A percentile compares a stretch with the other conserved stretches of the same genome.
phyloP scores from a whole-genome alignment of 2,888 invertebrate species.

The Melieria picta region DNA sequence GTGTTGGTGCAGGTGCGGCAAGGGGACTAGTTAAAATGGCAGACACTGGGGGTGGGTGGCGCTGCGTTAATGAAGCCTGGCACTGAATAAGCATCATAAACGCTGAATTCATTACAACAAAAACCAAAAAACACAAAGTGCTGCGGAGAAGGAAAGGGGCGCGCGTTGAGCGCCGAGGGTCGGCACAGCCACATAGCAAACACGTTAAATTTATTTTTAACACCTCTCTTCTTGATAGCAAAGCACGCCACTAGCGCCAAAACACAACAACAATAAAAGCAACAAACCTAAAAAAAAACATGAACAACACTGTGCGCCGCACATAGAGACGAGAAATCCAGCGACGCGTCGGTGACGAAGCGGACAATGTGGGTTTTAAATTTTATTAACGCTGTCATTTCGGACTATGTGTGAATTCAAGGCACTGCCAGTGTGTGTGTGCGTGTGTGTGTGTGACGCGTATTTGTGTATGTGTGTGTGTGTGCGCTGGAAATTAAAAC shows the following conservation, averaged over 20 bases:
- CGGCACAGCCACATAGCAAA: constrained; percentile 8
- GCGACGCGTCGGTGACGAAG: too few species aligned
- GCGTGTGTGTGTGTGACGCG: neutral
- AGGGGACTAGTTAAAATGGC: too few species aligned
- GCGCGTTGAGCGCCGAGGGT: constrained; percentile 1
- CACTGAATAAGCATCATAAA: constrained; percentile 59
- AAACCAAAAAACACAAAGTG: too few species aligned
- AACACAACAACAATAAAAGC: too few species aligned
- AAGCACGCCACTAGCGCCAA: too few species aligned
- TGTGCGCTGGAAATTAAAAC: constrained; percentile 56
- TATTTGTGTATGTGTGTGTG: constrained; percentile 4
- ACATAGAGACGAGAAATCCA: too few species aligned
- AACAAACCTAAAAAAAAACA: too few species aligned
- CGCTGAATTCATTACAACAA: constrained; percentile 57
- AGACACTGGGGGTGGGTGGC: neutral
- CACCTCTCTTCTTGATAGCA: constrained; percentile 44
- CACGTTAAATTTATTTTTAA: constrained; percentile 48
- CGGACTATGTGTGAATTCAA: neutral
- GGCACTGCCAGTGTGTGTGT: neutral
- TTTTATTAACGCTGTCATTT: neutral
- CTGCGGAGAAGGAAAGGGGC: too few species aligned
- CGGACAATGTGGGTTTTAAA: neutral
- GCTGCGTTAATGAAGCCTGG: constrained; percentile 52
- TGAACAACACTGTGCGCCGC: too few species aligned
- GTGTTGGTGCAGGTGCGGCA: constrained; percentile 26